Base-by-base conservation (phyloP, 2,888 invertebrate genomes). In the Torymus texanus region DNA sequence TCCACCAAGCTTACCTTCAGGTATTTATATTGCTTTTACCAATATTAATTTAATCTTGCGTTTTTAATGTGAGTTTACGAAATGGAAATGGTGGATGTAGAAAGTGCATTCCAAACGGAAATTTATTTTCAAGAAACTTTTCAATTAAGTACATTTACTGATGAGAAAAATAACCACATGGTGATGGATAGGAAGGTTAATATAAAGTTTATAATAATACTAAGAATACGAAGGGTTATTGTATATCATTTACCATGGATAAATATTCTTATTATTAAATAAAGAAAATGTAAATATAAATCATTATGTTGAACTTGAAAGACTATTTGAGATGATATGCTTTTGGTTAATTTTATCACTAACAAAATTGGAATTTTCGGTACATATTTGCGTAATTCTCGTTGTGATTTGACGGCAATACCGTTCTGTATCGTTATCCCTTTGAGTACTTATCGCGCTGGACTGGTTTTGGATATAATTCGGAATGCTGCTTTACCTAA, bases 401-500 rank as follows among this genome's bases (percentile, higher is more conserved):
- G 66, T 77, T 71, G 13, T 61, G 14, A 29, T 16, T 71, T 16
- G 58, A 58, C 53, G 29, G 12, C 59, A 24, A 71, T 59, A 14
- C 14, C 58, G 56, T 67, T 75, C 56, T 61, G 29, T 56, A 18
- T 59, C 63, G 14, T 59, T 41, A 56, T 51, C 59, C 63, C 61
- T 74, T 55, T 13, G 21, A 50, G 68, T 14, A 58, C 10, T 8
- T 41, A 8, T 1, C 16, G 14, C 41, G 14, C 66, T 82, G 81
- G 73, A 81, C 66, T 83, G 84, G 84, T 83, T 83, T 82, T 83
- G 81, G 75, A 82, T 68, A 75, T 53, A 66, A 75, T 76, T 75
- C 61, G 61, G 50, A 65, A 61, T 61, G 72, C 79, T 79, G 85
- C 85, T 86, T 86, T 65, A 78, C 62, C 66, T 83, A 84, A 84